Evolutionary conservation across 2,888 invertebrate species (phyloP).

Genomic region (Andrena trimmerana): DNA sequence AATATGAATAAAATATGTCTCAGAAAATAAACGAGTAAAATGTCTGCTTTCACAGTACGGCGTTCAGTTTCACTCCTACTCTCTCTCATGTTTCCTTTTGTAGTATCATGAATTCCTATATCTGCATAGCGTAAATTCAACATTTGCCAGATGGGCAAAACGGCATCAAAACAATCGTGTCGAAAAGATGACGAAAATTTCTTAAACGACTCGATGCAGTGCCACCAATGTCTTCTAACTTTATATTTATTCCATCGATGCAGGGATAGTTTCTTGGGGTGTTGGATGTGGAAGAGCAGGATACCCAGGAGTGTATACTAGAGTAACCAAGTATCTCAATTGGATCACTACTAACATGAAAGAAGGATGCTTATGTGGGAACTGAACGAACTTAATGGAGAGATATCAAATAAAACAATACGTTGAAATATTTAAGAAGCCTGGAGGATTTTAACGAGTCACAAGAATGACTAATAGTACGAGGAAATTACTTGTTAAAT

Average conservation of each 20-base stretch:
- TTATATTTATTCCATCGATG: slow-evolving; percentile 60
- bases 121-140: not conserved
- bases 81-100: not conserved
- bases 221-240: not conserved
- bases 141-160: not conserved
- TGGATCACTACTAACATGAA: slow-evolving; percentile 92
- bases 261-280: slow-evolving; percentile 95
- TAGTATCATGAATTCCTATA: not conserved
- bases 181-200: not conserved
- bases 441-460: not conserved
- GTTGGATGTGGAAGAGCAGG: slow-evolving; percentile 92
- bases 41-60: not conserved
- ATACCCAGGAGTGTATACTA: slow-evolving; percentile 91
- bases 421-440: not conserved
- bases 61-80: not conserved
- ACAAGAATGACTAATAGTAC: not conserved
- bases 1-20: not conserved
- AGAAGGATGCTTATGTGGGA: slow-evolving; percentile 90
- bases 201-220: not conserved
- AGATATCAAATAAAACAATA: too few relatives aligned
- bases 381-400: not conserved
- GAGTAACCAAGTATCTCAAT: slow-evolving; percentile 89
- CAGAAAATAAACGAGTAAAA: not conserved
- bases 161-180: too few relatives aligned
- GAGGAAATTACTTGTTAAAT: not conserved